Percentiles rank a stretch among this genome's conserved stretches.
Conservation (phyloP, 2,797 vertebrate genomes). For the Malacoctenus gilli region DNA sequence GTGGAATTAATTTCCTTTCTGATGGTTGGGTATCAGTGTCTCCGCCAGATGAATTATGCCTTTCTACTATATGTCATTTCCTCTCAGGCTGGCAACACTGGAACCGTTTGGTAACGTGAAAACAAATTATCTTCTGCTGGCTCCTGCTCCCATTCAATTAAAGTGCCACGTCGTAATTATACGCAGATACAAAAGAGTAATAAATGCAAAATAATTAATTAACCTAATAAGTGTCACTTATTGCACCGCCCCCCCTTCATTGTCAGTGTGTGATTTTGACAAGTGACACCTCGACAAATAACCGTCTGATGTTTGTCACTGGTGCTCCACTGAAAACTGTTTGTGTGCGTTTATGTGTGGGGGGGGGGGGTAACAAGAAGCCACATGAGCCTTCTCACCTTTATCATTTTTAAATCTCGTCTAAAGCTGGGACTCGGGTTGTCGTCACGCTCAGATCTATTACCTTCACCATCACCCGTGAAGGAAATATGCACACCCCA, state of each 20-base stretch:
- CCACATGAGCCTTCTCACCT: constrained; percentile 7
- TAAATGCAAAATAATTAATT: constrained; percentile 98
- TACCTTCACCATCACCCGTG: constrained; percentile 18
- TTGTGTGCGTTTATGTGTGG: not conserved
- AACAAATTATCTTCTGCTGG: constrained; percentile 98
- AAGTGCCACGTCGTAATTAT: constrained; percentile 93
- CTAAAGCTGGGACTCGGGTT: constrained; percentile 24
- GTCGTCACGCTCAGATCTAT: constrained; percentile 35
- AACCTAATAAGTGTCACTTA: constrained; percentile 96
- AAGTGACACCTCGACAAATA: constrained; percentile 75
- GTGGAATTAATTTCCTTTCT: constrained; percentile 84
- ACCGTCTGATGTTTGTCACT: constrained; percentile 30
- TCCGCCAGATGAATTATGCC: constrained; percentile 82
- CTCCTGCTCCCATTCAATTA: constrained; percentile 97
- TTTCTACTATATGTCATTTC: constrained; percentile 87
- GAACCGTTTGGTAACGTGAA: constrained; percentile 95
- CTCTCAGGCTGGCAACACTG: constrained; percentile 91
- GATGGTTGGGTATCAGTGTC: constrained; percentile 77
- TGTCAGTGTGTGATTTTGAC: constrained; percentile 89
- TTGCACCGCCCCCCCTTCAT: constrained; percentile 82
- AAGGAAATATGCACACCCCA: constrained; percentile 24
- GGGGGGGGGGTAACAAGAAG: constrained; percentile 16
- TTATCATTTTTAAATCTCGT: constrained; percentile 40
- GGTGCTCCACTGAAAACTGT: not conserved
- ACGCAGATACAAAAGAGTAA: constrained; percentile 94